Evolutionary conservation across 2,888 invertebrate species (phyloP), one percentile per base, ranked within the genome.

Genomic region (Ctena decussata): DNA sequence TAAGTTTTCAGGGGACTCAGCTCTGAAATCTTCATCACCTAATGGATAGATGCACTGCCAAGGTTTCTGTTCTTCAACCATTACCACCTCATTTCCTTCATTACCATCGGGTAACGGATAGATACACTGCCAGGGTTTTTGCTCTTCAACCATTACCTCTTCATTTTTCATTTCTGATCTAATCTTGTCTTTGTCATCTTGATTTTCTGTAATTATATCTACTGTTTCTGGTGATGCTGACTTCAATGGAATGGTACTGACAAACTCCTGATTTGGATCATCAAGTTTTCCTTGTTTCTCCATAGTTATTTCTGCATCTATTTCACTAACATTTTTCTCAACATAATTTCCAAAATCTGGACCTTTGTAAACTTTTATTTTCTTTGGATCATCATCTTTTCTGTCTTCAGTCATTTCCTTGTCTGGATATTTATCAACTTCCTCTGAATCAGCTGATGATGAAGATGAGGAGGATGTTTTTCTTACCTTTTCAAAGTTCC

Each of bases 401-500:
- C 24, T 27, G 30, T n/a, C 65, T 24, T 27, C 27, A 57, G 11
- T 30, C 24, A 30, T 11, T 21, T 70, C 39, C 24, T 37, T 30
- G 57, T 69, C 37, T 41, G 57, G 12, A 41, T 72, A 21, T 39
- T 78, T 69, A 30, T 65, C 72, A 60, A 69, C 74, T 24, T 37
- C 71, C 1, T 46, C 73, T 44, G 60, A 49, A 21, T 78, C 80
- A 53, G 46, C 60, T 49, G 75, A 60, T 77, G 77, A 80, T 44
- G 85, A 80, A 18, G 70, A 77, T 49, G 81, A 65, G 32, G 77
- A 77, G 8, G 77, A 72, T 53, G 85, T 82, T 87, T 83, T 77
- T 72, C 75, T 89, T 87, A 83, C 90, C 85, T 71, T 85, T 86
- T 86, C 86, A 79, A n/a, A 32, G 44, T 46, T 49, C 3, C 12